Evolutionary conservation across 1,140 invertebrate genomes (phyloP), one percentile per base, ranked within the genome.

Genomic region (Copidosoma floridanum): DNA sequence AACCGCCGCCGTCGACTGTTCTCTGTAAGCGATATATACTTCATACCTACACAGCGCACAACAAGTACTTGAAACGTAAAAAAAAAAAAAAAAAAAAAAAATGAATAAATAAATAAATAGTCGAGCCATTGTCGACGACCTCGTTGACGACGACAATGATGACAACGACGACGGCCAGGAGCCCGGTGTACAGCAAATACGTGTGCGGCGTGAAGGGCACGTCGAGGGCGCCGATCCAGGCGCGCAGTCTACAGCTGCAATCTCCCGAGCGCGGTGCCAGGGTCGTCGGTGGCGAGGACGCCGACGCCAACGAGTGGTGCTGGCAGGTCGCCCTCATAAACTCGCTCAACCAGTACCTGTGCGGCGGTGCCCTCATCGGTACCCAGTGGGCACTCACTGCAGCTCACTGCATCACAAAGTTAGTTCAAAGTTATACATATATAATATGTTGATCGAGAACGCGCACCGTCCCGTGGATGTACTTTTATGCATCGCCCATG

Each of bases 261-360:
- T n/a, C n/a, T 12, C 12, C 29, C 6, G 75, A 78, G 21, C 72
- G 88, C 27, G 70, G 74, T 2, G 88, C 82, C 0, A 82, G 92
- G 27, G 93, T 97, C 21, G 92, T 96, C 35, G 93, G 93, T n/a
- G 93, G 94, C 5, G 89, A 89, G 75, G 92, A 95, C 73, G 90
- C 93, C 7, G 86, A 89, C 63, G 89, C 92, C 24, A 92, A 91
- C 7, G 93, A 95, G 80, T 95, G 93, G 92, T 95, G 94, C 78
- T 96, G 94, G 94, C 94, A 95, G 77, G 92, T 94, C 29, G 95
- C 94, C 0, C 83, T 98, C 41, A 93, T 97, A 69, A 97, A 96
- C 73, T 92, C 91, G 0, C 81, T 93, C 10, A 95, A 97, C 77
- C 93, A 96, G 75, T 96, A 97, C 76, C 83, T 95, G n/a, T 98